Conservation (phyloP, 2,113 vertebrate genomes). For the Microcebus ravelobensis region DNA sequence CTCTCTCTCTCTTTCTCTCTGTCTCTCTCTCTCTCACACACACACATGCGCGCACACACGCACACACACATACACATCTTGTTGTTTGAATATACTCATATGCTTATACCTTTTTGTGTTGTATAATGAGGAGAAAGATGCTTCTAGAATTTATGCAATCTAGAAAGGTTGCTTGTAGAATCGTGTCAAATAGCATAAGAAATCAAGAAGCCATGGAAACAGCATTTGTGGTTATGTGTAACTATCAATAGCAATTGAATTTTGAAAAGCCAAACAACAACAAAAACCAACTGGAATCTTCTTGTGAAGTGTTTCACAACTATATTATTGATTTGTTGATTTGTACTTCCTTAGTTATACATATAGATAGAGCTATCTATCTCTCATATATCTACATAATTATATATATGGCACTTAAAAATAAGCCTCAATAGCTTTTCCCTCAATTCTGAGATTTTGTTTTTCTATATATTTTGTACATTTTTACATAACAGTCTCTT, state of each 20-base stretch:
- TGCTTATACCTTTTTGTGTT: background rate
- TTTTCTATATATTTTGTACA: background rate
- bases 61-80: background rate
- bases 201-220: constrained; percentile 40
- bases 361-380: background rate
- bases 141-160: background rate
- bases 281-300: background rate
- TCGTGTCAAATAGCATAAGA: background rate
- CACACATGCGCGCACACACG: background rate
- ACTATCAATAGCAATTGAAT: background rate
- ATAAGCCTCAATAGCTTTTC: background rate
- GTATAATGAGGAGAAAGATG: background rate
- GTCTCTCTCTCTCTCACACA: background rate
- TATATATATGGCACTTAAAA: background rate
- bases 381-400: background rate
- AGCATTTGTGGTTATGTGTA: background rate
- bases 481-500: constrained; percentile 9
- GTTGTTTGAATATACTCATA: background rate
- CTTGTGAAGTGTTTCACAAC: background rate
- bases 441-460: background rate
- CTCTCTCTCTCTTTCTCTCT: background rate
- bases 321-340: background rate
- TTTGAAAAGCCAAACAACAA: constrained; percentile 43
- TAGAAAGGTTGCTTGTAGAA: background rate
- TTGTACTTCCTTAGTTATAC: background rate